These are phyloP conservation scores for Nibea albiflora DNA, from an alignment of 2,113 vertebrate genomes.

Conservation along the genomic window DNA sequence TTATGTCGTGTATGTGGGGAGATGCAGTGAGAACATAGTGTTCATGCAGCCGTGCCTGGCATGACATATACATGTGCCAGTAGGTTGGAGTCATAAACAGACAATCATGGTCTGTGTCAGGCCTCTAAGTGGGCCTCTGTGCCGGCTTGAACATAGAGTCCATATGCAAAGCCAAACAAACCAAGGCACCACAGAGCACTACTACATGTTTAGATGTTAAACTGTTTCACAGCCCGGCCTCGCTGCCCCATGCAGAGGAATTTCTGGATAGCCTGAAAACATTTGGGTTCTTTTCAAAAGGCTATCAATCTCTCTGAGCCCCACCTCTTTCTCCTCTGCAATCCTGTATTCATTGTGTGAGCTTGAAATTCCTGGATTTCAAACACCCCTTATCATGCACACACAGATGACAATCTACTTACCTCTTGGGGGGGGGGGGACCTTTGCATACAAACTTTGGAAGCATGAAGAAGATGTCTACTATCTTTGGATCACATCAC, in stretches of 20 bases:
- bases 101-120: constrained; percentile 69
- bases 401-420: constrained; percentile 3
- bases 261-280: background rate
- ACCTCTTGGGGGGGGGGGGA: background rate
- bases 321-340: background rate
- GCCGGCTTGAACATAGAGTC: constrained; percentile 12
- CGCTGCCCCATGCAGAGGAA: constrained; percentile 16
- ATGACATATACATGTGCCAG: constrained; percentile 61
- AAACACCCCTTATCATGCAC: constrained; percentile 1
- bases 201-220: constrained; percentile 6
- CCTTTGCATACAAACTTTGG: background rate
- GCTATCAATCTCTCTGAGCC: constrained; percentile 2
- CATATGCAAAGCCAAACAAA: constrained; percentile 46
- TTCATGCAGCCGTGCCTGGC: constrained; percentile 56
- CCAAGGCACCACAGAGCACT: background rate
- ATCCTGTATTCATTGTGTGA: constrained; percentile 12
- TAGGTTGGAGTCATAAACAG: constrained; percentile 55
- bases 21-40: constrained; percentile 42
- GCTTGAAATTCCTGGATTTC: constrained; percentile 1
- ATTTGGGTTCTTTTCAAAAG: constrained; percentile 3
- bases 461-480: background rate
- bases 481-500: background rate
- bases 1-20: background rate
- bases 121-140: constrained; percentile 9
- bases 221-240: background rate